Conservation (phyloP, 1,140 invertebrate species). For the Druon quercuslanigerum region DNA sequence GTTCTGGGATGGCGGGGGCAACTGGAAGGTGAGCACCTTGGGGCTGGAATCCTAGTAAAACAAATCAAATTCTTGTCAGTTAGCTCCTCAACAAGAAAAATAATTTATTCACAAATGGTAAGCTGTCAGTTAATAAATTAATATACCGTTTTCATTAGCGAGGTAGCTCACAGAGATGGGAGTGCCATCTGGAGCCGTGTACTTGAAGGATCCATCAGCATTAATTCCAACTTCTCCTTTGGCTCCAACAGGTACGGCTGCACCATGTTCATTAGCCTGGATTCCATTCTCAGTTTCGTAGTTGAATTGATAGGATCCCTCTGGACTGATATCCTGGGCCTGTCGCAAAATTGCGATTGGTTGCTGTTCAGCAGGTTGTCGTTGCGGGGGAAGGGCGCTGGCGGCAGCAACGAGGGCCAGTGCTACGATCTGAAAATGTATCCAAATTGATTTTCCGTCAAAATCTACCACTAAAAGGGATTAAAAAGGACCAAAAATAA, state of each 20-base stretch:
- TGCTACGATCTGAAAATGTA: conserved; percentile 57
- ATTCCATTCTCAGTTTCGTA: conserved; percentile 82
- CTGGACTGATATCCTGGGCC: conserved; percentile 62
- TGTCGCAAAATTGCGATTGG: conserved; percentile 67
- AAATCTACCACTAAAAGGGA: too few relatives aligned
- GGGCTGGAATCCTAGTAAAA: conserved; percentile 72
- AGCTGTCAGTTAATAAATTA: too few relatives aligned
- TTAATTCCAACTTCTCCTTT: conserved; percentile 73
- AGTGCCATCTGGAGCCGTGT: conserved; percentile 77
- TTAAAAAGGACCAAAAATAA: too few relatives aligned
- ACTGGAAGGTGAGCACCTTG: conserved; percentile 76
- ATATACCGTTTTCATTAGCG: conserved; percentile 75
- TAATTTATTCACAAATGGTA: too few relatives aligned
- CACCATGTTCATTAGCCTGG: conserved; percentile 75
- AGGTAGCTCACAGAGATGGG: conserved; percentile 74
- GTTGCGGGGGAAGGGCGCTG: conserved; percentile 45
- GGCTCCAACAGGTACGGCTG: conserved; percentile 71
- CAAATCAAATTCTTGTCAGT: too few relatives aligned
- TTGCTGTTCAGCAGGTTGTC: conserved; percentile 33
- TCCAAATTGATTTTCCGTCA: too few relatives aligned
- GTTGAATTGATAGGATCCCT: conserved; percentile 68
- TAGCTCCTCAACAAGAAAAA: too few relatives aligned
- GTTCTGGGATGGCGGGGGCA: conserved; percentile 70
- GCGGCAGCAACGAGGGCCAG: conserved; percentile 58
- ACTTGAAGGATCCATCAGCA: conserved; percentile 74